Evolutionary conservation across 2,797 vertebrate genomes (phyloP).

Genomic region (Mustela erminea): DNA sequence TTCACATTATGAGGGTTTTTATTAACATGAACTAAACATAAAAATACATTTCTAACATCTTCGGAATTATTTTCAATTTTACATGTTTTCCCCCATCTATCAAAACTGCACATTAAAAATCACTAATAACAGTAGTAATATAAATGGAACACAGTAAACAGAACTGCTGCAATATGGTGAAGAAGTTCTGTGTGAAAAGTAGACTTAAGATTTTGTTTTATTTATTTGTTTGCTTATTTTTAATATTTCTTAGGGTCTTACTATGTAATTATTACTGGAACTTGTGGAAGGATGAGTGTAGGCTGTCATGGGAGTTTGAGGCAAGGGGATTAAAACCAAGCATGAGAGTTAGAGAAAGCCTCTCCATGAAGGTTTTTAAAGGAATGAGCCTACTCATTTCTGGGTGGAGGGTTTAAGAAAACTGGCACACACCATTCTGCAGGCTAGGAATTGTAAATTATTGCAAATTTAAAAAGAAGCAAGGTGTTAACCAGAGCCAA

Average conservation of each 20-base stretch:
- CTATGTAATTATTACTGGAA: neutral
- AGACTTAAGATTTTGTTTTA: neutral
- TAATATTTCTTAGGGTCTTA: neutral
- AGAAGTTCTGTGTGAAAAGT: neutral
- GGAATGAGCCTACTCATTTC: neutral
- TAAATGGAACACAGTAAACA: neutral
- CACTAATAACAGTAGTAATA: neutral
- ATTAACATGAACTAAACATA: neutral
- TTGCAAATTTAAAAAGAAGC: neutral
- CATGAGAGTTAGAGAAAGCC: neutral
- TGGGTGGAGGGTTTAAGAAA: neutral
- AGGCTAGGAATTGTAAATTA: neutral
- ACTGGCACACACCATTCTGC: neutral
- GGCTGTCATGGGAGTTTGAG: neutral
- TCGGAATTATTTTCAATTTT: neutral
- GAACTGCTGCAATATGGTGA: neutral
- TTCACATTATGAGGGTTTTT: neutral
- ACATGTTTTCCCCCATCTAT: neutral
- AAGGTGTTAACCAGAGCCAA: neutral
- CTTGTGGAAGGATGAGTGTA: neutral
- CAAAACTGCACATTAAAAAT: slow-evolving; percentile 18
- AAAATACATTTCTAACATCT: slow-evolving; percentile 6
- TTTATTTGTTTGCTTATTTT: neutral
- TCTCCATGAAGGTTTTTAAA: neutral
- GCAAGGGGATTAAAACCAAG: neutral